Conservation (phyloP, 2,113 vertebrate genomes). For the Ascaphus truei region DNA sequence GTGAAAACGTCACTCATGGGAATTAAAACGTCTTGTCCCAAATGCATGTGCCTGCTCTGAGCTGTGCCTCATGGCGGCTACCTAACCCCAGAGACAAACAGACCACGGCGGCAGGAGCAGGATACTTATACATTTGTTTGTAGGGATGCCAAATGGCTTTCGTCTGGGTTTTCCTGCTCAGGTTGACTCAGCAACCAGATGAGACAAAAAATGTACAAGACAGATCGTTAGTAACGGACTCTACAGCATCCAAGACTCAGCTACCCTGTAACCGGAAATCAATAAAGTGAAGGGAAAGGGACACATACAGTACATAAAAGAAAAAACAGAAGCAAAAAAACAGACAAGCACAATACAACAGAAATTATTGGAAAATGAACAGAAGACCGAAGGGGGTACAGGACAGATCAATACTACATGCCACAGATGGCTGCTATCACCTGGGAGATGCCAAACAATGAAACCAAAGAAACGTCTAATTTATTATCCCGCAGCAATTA, state of each 20-base stretch:
- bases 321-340: no score
- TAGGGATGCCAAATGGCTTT: slow-evolving; percentile 44
- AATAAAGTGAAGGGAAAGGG: not conserved
- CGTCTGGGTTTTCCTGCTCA: slow-evolving; percentile 52
- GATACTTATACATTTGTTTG: slow-evolving; percentile 40
- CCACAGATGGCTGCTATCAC: not conserved
- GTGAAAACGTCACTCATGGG: no score
- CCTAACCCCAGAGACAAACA: slow-evolving; percentile 31
- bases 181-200: slow-evolving; percentile 62
- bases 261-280: not conserved
- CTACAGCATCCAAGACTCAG: not conserved
- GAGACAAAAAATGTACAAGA: slow-evolving; percentile 41
- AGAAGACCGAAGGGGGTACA: not conserved
- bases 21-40: no score
- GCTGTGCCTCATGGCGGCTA: slow-evolving; percentile 17
- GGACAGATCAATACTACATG: slow-evolving; percentile 6
- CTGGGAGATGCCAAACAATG: slow-evolving; percentile 11
- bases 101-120: not conserved
- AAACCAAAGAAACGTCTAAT: not conserved
- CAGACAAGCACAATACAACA: no score
- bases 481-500: slow-evolving; percentile 15
- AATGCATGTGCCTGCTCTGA: not conserved
- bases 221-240: slow-evolving; percentile 18
- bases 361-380: slow-evolving; percentile 17
- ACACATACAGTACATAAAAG: slow-evolving; percentile 10